Evolutionary conservation across 2,888 invertebrate genomes (phyloP).

Genomic region (Myathropa florea): DNA sequence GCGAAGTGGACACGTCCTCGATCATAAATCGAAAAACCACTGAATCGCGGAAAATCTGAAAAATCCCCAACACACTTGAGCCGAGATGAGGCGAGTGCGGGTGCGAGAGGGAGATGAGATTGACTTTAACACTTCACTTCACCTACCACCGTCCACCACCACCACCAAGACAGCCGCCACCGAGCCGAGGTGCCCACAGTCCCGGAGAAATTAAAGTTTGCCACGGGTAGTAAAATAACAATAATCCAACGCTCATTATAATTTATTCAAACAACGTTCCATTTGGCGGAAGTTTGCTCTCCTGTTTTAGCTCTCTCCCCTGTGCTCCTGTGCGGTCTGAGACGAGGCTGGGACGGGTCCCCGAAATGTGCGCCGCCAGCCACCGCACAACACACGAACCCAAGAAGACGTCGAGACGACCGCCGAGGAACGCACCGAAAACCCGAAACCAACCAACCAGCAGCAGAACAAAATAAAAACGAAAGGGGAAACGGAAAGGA

Average conservation of each 20-base stretch:
- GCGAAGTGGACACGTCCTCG: conserved; percentile 16
- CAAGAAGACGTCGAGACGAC: not conserved
- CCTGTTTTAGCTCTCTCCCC: conserved; percentile 10
- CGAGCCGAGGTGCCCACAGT: not conserved
- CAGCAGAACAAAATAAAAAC: not conserved
- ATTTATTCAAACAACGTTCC: conserved; percentile 60
- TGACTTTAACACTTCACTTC: conserved; percentile 18
- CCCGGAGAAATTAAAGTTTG: conserved; percentile 42
- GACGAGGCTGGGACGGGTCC: conserved; percentile 16
- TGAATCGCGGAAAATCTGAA: not conserved
- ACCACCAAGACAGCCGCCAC: not conserved
- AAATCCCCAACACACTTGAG: not conserved
- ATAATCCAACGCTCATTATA: conserved; percentile 61
- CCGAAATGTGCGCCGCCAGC: conserved; percentile 17
- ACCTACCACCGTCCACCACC: not conserved
- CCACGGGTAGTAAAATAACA: conserved; percentile 39
- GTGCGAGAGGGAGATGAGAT: not conserved
- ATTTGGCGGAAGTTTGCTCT: conserved; percentile 43
- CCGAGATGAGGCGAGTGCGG: too few relatives aligned
- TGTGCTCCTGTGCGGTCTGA: conserved; percentile 9
- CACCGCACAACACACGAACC: not conserved
- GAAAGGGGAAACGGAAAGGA: not conserved
- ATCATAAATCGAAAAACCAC: conserved; percentile 28
- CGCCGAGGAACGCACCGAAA: not conserved
- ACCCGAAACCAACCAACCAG: not conserved